Evolutionary conservation across 1,140 invertebrate genomes (phyloP).

Genomic region (Neodiprion pinetum): DNA sequence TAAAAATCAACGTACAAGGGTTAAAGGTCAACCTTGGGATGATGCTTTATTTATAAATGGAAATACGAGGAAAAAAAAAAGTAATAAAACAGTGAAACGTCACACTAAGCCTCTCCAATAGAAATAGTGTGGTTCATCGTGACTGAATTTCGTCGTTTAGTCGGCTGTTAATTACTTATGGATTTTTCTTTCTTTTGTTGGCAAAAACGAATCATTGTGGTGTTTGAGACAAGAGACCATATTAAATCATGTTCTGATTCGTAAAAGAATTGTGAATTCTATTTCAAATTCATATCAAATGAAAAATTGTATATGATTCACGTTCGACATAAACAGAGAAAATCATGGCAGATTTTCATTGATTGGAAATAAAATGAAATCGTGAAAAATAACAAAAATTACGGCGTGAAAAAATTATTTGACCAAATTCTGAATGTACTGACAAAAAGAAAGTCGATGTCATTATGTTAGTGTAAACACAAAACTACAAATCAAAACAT

Average conservation of each 20-base stretch:
- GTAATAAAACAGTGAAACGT: too few species aligned
- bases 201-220: slow-evolving; percentile 19
- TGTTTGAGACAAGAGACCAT: neutral
- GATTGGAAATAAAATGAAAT: neutral
- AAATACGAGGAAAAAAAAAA: too few species aligned
- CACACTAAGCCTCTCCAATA: neutral
- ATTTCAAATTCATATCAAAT: too few species aligned
- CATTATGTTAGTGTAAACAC: neutral
- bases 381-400: neutral
- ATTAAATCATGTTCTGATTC: neutral
- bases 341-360: neutral
- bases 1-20: neutral
- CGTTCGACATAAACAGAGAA: neutral
- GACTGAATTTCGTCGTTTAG: neutral
- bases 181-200: slow-evolving; percentile 18
- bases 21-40: neutral
- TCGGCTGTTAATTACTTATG: slow-evolving; percentile 6
- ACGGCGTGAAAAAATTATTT: neutral
- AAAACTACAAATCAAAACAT: neutral
- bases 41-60: too few species aligned
- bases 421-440: neutral
- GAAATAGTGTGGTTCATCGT: neutral
- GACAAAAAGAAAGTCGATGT: neutral
- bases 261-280: too few species aligned
- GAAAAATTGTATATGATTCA: neutral